A percentile compares a stretch with the other conserved stretches of the same genome.
phyloP scores from a whole-genome alignment of 2,888 invertebrate species.

The Netelia melanura region DNA sequence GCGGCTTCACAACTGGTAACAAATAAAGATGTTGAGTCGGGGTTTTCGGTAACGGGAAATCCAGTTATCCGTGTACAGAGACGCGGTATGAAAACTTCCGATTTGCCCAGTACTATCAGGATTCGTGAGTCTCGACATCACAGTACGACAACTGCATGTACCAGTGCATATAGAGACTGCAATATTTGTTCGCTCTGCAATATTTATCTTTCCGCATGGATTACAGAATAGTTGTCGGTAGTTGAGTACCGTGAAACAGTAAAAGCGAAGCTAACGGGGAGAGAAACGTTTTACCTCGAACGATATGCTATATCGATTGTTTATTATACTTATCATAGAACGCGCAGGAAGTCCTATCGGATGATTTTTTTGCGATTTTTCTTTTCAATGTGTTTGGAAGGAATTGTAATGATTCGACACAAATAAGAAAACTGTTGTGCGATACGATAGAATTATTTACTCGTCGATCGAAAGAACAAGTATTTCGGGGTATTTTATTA shows the following conservation, averaged over 20 bases:
- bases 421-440: too few species aligned
- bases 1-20: slow-evolving; percentile 72
- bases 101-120: background rate
- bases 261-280: background rate
- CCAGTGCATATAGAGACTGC: slow-evolving; percentile 49
- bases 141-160: background rate
- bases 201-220: slow-evolving; percentile 36
- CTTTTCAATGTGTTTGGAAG: background rate
- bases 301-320: background rate
- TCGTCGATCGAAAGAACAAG: too few species aligned
- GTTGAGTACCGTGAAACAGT: background rate
- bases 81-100: background rate
- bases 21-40: background rate
- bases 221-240: background rate
- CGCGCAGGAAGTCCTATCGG: background rate
- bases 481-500: too few species aligned
- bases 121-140: background rate
- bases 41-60: background rate
- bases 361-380: background rate
- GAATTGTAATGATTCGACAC: background rate
- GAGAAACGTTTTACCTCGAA: background rate
- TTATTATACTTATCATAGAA: slow-evolving; percentile 1
- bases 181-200: slow-evolving; percentile 57
- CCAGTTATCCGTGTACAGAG: background rate
- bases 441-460: too few species aligned